Base-by-base conservation (phyloP, 2,797 vertebrate genomes). In the Eospalax fontanierii region DNA sequence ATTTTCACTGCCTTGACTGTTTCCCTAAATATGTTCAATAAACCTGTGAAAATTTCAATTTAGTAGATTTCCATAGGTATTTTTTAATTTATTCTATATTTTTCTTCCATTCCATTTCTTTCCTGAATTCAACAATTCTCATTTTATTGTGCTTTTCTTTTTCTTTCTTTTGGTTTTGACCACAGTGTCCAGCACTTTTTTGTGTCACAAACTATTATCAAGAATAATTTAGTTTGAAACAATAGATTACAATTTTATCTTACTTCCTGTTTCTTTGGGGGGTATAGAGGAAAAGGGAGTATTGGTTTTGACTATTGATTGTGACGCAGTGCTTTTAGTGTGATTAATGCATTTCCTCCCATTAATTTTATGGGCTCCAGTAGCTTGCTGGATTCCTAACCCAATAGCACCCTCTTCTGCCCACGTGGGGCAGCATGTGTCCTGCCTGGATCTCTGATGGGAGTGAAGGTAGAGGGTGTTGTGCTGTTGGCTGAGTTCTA, bases 361-460 rank as follows among this genome's bases (percentile, higher is more conserved):
- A 18, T 73, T 85, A 61, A 54, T 81, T 81, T 30, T 22, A 38
- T 21, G 63, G 43, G 35, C 6, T 30, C 54, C 14, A 16, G n/a
- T 59, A 15, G 19, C 30, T 76, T 65, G 4, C 12, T 65, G 59
- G 84, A 78, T 83, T 93, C 18, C 83, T 93, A 71, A 57, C n/a
- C 83, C 63, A 78, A 83, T 43, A 87, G 78, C 71, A 38, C 68
- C 71, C 91, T 74, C 76, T 78, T 78, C 78, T 90, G 82, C 59
- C 43, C 6, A 3, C 4, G 22, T 50, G 18, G 18, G 28, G 15
- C 33, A 59, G n/a, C 38, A 5, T 46, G 30, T 38, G 74, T 73
- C 22, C 15, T 16, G 4, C 19, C n/a, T 16, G 57, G 54, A 10
- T 70, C 33, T 61, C 35, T 63, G 35, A 9, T 22, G 50, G 30